Evolutionary conservation across 2,113 vertebrate species (phyloP).

Genomic region (Alligator sinensis): DNA sequence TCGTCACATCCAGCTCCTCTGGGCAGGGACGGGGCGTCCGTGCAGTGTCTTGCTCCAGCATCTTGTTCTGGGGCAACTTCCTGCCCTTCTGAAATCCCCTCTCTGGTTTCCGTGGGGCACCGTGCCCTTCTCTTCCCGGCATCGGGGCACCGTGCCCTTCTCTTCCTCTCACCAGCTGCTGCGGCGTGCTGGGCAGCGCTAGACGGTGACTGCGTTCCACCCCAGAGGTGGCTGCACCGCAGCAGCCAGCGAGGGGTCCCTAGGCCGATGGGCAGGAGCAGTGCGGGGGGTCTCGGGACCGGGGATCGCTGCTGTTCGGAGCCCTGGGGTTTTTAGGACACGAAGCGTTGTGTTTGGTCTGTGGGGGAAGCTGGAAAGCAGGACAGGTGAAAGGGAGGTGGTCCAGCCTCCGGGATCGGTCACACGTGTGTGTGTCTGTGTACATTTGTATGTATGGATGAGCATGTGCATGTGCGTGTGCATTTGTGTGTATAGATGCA

Average conservation of each 20-base stretch:
- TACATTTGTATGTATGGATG: no score
- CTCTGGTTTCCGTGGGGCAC: neutral
- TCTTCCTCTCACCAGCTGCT: no score
- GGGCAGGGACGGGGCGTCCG: neutral
- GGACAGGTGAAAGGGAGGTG: neutral
- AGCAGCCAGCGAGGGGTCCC: neutral
- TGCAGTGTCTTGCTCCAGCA: neutral
- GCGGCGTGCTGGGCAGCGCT: neutral
- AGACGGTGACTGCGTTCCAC: neutral
- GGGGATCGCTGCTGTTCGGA: no score
- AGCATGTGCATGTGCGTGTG: no score
- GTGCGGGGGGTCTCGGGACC: no score
- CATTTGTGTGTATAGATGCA: no score
- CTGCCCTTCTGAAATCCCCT: neutral
- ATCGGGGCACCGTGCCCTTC: neutral
- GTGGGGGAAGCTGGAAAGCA: neutral
- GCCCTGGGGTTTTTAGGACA: neutral
- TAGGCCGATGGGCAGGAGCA: no score
- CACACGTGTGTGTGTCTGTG: no score
- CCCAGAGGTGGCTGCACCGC: neutral
- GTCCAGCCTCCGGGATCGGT: neutral
- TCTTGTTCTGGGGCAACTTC: neutral
- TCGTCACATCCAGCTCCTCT: neutral
- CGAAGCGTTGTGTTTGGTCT: no score
- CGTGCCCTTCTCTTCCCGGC: neutral